phyloP scores from a whole-genome alignment of 2,113 vertebrate genomes.

The Coregonus clupeaformis region DNA sequence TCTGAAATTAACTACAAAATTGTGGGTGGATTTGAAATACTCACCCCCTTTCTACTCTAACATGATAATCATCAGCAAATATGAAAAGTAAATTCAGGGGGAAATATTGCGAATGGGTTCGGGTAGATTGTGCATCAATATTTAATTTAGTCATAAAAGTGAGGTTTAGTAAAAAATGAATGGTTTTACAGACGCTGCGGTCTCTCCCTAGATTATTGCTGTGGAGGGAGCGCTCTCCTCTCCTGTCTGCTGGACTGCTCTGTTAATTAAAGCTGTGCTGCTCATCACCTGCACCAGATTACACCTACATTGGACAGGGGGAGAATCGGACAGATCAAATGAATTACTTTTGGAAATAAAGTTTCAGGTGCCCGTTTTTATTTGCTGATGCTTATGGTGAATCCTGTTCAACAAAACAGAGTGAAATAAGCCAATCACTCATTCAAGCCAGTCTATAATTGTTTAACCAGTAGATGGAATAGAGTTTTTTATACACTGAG shows the following conservation, averaged over 20 bases:
- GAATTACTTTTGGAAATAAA: slow-evolving; percentile 30
- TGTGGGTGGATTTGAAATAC: slow-evolving; percentile 55
- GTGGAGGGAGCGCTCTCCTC: slow-evolving; percentile 16
- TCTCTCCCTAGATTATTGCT: slow-evolving; percentile 46
- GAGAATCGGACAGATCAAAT: slow-evolving; percentile 50
- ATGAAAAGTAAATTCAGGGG: slow-evolving; percentile 74
- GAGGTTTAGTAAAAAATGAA: slow-evolving; percentile 67
- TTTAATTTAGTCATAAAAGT: slow-evolving; percentile 73
- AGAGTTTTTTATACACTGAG: too few species aligned
- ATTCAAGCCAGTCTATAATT: too few species aligned
- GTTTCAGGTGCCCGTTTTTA: too few species aligned
- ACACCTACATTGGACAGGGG: slow-evolving; percentile 51
- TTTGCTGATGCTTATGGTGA: too few species aligned
- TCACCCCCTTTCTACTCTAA: neutral
- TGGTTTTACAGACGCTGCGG: slow-evolving; percentile 48
- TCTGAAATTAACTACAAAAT: slow-evolving; percentile 70
- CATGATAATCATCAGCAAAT: slow-evolving; percentile 73
- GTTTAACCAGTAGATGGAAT: too few species aligned
- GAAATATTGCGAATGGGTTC: slow-evolving; percentile 75
- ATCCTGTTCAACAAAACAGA: too few species aligned
- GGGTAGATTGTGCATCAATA: slow-evolving; percentile 73
- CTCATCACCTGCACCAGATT: slow-evolving; percentile 53
- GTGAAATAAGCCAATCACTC: too few species aligned
- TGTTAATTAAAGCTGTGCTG: slow-evolving; percentile 63
- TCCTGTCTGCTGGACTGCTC: slow-evolving; percentile 56